Base-by-base conservation (phyloP, 1,140 invertebrate genomes). In the Sarcophaga peregrina region DNA sequence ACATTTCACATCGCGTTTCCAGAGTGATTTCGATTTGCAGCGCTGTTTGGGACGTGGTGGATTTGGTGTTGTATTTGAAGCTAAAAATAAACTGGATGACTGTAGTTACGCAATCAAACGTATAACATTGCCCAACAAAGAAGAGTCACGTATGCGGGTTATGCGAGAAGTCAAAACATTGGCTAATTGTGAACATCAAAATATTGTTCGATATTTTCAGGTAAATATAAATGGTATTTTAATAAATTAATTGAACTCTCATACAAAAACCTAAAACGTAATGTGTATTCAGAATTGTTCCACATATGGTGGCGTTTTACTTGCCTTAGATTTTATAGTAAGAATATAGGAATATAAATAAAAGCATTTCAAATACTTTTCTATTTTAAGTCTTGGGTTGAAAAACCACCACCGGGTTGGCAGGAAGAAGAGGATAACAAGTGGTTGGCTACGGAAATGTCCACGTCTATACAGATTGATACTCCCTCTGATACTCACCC, bases 21-120 rank as follows among this genome's bases (percentile, higher is more conserved):
- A 95, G 80, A 94, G 93, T 17, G 97, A 99, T 87, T 99, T 98
- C 91, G 95, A 96, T 47, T 94, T 96, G 8, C 90, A 98, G 52
- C 92, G 94, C 83, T 95, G 96, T 85, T 91, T 99, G 0, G 98
- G 98, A 0, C 94, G 94, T 87, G 98, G 98, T n/a, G 98, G 98
- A 0, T 99, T 98, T 92, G 98, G 98, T 0, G 95, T 99, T 25
- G 98, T 99, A 0, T 99, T 99, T 91, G 96, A 99, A 91, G 97
- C 96, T 0, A 95, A 93, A 89, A 98, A 99, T 90, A 98, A 97
- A 91, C 94, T 99, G 81, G 98, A 99, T 90, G 96, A 98, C 87
- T 96, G 96, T 86, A 93, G 95, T 85, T 99, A 99, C 92, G 98
- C 98, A 25, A 94, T 99, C 0, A 99, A 99, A 91, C 93, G 98